Evolutionary conservation across 1,140 invertebrate species (phyloP).

Genomic region (Daktulosphaira vitifoliae): DNA sequence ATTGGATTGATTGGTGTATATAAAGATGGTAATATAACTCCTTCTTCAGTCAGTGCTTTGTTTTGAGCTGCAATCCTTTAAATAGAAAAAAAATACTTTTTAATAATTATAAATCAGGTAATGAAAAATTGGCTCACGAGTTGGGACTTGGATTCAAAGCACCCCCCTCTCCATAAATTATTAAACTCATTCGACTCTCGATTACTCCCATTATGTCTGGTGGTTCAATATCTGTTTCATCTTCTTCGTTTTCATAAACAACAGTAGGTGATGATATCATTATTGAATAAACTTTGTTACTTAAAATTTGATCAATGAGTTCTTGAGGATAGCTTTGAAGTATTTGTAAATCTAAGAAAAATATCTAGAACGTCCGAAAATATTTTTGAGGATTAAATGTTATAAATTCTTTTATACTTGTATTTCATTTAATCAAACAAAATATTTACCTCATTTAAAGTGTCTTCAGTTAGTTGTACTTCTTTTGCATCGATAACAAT

Average conservation of each 20-base stretch:
- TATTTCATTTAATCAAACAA: too few species aligned
- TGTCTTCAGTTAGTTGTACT: constrained; percentile 35
- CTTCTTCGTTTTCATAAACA: neutral
- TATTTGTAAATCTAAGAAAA: neutral
- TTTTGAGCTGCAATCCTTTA: constrained; percentile 1
- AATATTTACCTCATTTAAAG: constrained; percentile 36
- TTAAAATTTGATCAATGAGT: neutral
- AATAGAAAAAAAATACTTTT: too few species aligned
- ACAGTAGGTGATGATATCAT: neutral
- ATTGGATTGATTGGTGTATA: constrained; percentile 1
- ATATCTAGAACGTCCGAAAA: neutral
- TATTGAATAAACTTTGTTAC: neutral
- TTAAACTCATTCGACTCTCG: neutral
- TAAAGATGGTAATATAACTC: constrained; percentile 24
- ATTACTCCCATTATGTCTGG: constrained; percentile 34
- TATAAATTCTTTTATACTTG: too few species aligned
- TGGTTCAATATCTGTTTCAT: constrained; percentile 34
- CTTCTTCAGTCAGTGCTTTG: neutral
- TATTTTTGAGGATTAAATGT: too few species aligned
- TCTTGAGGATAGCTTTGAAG: neutral
- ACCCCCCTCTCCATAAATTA: constrained; percentile 12
- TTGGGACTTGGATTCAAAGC: constrained; percentile 1
- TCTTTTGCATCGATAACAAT: constrained; percentile 37
- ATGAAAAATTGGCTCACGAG: constrained; percentile 1
- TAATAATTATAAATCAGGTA: too few species aligned